phyloP scores from a whole-genome alignment of 2,888 invertebrate species.

The Zygogramma bicolorata region DNA sequence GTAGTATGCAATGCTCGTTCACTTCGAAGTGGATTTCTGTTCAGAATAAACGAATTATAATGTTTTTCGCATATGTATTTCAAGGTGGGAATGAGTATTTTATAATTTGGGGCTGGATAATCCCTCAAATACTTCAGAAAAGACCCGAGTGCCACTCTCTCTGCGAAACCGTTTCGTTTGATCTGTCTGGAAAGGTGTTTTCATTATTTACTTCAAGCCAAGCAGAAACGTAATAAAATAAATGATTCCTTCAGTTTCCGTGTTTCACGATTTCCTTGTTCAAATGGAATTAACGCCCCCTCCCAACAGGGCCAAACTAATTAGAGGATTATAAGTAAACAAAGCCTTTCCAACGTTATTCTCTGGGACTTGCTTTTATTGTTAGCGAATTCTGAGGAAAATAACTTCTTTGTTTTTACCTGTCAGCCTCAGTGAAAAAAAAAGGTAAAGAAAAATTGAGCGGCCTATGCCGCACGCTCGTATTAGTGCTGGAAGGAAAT shows the following conservation, averaged over 20 bases:
- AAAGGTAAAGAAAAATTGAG: neutral
- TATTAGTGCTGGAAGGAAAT: neutral
- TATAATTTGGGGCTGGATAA: no score
- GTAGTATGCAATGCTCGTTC: no score
- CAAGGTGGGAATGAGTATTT: no score
- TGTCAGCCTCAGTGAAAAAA: neutral
- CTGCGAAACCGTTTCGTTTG: no score
- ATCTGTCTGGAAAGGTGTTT: no score
- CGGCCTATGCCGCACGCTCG: neutral
- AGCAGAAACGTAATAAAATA: neutral
- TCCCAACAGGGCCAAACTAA: neutral
- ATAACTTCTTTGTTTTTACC: neutral
- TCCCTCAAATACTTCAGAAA: no score
- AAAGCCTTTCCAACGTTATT: neutral
- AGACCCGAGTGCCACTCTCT: no score
- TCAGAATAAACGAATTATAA: no score
- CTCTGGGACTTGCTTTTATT: neutral
- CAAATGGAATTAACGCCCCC: neutral
- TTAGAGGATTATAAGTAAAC: slow-evolving; percentile 2
- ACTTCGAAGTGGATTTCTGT: no score
- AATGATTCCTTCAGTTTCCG: neutral
- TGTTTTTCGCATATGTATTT: no score
- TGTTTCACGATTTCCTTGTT: neutral
- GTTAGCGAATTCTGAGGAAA: neutral
- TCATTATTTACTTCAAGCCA: no score